A percentile compares a stretch with the other conserved stretches of the same genome.
These are phyloP conservation scores for Cryptocephalus moraei DNA, from an alignment of 2,888 invertebrate species.

Conservation along the genomic window DNA sequence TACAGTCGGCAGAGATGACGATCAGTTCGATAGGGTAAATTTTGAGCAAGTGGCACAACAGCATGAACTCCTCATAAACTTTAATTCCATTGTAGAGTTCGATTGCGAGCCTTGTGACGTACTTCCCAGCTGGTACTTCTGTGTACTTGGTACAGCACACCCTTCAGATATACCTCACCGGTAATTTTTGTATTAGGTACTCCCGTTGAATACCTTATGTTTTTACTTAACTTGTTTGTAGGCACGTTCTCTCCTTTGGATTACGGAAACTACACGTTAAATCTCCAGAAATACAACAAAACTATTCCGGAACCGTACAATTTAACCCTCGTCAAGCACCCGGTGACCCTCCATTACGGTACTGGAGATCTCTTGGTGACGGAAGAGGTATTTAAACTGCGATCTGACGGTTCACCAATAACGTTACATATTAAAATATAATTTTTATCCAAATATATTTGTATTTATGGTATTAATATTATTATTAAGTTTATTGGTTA, in stretches of 20 bases:
- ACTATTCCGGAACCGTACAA: constrained; percentile 23
- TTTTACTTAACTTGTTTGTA: constrained; percentile 7
- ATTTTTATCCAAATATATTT: no score
- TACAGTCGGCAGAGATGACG: constrained; percentile 46
- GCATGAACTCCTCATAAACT: no score
- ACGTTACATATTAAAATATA: neutral
- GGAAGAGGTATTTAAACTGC: constrained; percentile 27
- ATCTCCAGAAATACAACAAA: constrained; percentile 17
- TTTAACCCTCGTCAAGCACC: constrained; percentile 38
- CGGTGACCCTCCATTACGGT: constrained; percentile 43
- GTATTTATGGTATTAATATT: no score
- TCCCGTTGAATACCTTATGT: neutral
- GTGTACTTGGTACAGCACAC: constrained; percentile 39
- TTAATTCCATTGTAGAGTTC: constrained; percentile 23
- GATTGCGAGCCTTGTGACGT: constrained; percentile 26
- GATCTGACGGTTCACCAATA: neutral
- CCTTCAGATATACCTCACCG: constrained; percentile 27
- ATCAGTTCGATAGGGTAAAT: constrained; percentile 47
- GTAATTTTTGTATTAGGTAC: constrained; percentile 15
- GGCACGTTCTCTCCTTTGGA: constrained; percentile 19
- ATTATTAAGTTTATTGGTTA: no score
- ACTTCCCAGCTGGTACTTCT: constrained; percentile 44
- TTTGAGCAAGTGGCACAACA: no score
- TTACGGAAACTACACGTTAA: constrained; percentile 16
- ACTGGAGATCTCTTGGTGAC: constrained; percentile 45